A percentile compares a stretch with the other conserved stretches of the same genome.
Evolutionary conservation across 2,113 vertebrate genomes (phyloP).

Genomic region (Hemibagrus wyckioides): DNA sequence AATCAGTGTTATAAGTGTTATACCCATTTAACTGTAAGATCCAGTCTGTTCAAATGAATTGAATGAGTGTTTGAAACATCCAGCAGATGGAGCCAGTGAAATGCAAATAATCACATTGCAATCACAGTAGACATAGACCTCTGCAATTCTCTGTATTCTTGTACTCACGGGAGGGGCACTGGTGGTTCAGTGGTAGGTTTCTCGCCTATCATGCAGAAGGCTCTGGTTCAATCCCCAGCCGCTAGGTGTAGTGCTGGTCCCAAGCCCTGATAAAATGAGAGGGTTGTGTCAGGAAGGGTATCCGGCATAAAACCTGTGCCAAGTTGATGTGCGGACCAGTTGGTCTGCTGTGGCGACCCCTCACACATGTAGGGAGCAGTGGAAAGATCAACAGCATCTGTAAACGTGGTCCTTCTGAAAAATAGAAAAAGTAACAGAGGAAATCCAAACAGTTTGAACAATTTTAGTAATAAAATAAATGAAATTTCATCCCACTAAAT

Average conservation of each 20-base stretch:
- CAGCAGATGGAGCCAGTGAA: slow-evolving; percentile 40
- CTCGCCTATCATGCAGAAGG: too few relatives aligned
- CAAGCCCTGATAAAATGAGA: too few relatives aligned
- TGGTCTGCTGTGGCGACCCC: too few relatives aligned
- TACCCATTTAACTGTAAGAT: background rate
- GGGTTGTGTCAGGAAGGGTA: too few relatives aligned
- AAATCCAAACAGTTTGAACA: background rate
- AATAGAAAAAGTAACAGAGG: rapidly evolving
- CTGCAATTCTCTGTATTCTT: background rate
- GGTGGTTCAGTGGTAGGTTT: too few relatives aligned
- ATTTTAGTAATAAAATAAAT: background rate
- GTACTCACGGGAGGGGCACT: too few relatives aligned
- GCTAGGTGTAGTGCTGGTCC: too few relatives aligned
- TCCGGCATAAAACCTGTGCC: too few relatives aligned
- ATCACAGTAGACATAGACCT: background rate
- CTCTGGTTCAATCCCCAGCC: too few relatives aligned
- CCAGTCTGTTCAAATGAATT: background rate
- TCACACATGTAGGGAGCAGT: too few relatives aligned
- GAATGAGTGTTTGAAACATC: background rate
- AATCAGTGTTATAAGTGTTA: background rate
- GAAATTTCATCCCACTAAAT: background rate
- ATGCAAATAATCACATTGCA: background rate
- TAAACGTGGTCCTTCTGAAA: background rate
- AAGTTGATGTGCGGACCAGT: too few relatives aligned
- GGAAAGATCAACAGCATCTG: too few relatives aligned